Conservation (phyloP, 2,797 vertebrate genomes). For the Glyptemys insculpta region DNA sequence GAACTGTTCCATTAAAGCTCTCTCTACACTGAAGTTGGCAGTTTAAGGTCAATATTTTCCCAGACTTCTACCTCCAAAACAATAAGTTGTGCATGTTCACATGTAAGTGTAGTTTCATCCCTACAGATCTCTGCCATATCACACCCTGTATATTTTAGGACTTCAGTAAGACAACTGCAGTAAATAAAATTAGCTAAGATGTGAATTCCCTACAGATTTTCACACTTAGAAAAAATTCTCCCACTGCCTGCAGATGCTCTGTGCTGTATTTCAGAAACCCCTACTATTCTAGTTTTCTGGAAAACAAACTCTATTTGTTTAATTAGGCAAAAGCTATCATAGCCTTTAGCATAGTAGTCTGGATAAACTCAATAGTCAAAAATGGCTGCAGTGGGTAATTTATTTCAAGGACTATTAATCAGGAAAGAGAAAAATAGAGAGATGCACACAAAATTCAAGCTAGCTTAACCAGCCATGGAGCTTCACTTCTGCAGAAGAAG, state of each 20-base stretch:
- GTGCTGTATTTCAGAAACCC: neutral
- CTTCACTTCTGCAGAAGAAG: neutral
- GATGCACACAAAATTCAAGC: neutral
- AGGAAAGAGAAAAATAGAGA: neutral
- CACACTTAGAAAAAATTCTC: neutral
- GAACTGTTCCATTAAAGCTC: neutral
- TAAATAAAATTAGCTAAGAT: neutral
- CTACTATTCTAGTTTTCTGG: neutral
- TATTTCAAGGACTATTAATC: neutral
- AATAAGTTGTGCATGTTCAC: neutral
- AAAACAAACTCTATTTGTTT: neutral
- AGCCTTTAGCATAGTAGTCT: neutral
- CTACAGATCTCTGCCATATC: neutral
- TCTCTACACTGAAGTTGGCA: neutral
- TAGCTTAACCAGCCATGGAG: neutral
- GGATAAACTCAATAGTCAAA: slow-evolving; percentile 17
- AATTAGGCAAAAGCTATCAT: neutral
- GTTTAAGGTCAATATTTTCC: neutral
- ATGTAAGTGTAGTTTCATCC: neutral
- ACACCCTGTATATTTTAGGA: neutral
- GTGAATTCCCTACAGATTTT: neutral
- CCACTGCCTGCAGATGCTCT: neutral
- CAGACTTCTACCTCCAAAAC: neutral
- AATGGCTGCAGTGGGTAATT: neutral
- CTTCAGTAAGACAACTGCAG: neutral